Evolutionary conservation across 37 sponge, comb jelly and placozoan genomes (phyloP), one percentile per base, ranked within the genome.

Genomic region (Hormiphora californensis): DNA sequence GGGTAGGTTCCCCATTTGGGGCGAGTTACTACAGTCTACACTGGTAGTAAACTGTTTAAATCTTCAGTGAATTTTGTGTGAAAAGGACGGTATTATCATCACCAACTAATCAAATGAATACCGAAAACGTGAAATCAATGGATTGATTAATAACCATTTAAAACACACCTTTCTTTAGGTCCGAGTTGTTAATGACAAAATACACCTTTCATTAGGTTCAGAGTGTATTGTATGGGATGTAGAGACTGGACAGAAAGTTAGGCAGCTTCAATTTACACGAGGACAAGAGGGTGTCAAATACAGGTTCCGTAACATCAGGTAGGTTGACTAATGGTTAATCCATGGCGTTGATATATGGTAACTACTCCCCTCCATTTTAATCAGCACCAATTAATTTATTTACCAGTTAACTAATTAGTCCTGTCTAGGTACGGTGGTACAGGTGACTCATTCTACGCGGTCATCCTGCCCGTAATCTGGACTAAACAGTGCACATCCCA

Each of bases 191-290:
- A n/a, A n/a, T n/a, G n/a, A n/a, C n/a, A n/a, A n/a, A n/a, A n/a
- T n/a, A n/a, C n/a, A n/a, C n/a, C n/a, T n/a, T n/a, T n/a, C n/a
- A n/a, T n/a, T n/a, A n/a, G n/a, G n/a, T n/a, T n/a, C n/a, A 17
- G 68, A 67, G 68, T 67, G 68, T 67, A 36, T 67, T 67, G 68
- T 67, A 5, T 67, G 68, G 68, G 68, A 67, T 34, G 68, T 67
- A 39, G 68, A 67, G 38, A 67, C 68, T 4, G 68, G 68, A 8
- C 21, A 28, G 68, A 21, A 34, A 39, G 35, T 19, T 7, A 21
- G 37, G 19, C 68, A 67, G 38, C 39, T 67, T 36, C 31, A 67
- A 39, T 67, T 19, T 67, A 19, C 37, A 2, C 38, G 68, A 7
- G 28, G 31, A 2, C 21, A 36, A 7, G 31, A 21, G 7, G 28